Evolutionary conservation across 2,113 vertebrate genomes (phyloP).

Genomic region (Eurystomus gularis): DNA sequence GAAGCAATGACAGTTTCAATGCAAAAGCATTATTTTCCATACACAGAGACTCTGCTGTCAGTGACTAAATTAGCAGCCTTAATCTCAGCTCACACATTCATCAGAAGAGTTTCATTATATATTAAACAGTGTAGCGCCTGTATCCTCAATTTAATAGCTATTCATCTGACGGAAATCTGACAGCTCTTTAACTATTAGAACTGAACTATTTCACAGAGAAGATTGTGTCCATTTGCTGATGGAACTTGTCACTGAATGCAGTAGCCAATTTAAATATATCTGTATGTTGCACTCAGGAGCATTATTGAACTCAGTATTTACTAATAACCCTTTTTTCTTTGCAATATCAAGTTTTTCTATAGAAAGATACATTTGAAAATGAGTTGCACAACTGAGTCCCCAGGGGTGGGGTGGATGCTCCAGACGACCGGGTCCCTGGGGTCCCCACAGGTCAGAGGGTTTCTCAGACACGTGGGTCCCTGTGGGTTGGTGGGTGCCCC

Average conservation of each 20-base stretch:
- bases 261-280: not conserved
- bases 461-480: too few relatives aligned
- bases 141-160: not conserved
- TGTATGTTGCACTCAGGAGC: too few relatives aligned
- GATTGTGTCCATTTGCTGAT: not conserved
- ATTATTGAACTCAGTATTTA: too few relatives aligned
- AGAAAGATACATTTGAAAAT: too few relatives aligned
- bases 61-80: not conserved
- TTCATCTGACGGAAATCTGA: not conserved
- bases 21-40: not conserved
- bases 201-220: not conserved
- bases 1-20: not conserved
- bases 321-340: too few relatives aligned
- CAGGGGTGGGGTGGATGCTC: too few relatives aligned
- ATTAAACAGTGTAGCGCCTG: not conserved
- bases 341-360: too few relatives aligned
- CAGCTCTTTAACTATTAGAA: not conserved
- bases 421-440: too few relatives aligned
- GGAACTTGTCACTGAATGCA: not conserved
- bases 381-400: too few relatives aligned
- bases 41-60: not conserved
- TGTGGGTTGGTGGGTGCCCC: too few relatives aligned
- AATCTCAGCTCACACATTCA: not conserved
- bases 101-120: not conserved
- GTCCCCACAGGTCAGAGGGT: too few relatives aligned